These are phyloP conservation scores for Puntigrus tetrazona DNA, from an alignment of 2,113 vertebrate species.

Conservation along the genomic window DNA sequence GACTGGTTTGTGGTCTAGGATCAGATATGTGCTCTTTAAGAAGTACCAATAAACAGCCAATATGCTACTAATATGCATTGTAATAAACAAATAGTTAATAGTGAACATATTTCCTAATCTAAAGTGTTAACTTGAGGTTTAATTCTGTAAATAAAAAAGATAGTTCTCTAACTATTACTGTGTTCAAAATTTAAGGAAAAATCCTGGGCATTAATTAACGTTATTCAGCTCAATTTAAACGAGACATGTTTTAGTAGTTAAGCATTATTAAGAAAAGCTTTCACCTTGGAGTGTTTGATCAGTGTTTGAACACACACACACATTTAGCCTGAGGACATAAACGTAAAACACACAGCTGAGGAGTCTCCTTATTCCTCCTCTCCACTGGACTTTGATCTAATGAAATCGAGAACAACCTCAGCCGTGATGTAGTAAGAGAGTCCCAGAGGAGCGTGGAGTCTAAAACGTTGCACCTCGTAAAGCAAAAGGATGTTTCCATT, in stretches of 20 bases:
- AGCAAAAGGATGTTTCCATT: conserved; percentile 20
- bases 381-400: conserved; percentile 29
- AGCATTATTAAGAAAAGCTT: conserved; percentile 15
- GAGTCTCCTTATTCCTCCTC: conserved; percentile 20
- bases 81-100: not conserved
- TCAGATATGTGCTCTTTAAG: not conserved
- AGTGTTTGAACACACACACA: conserved; percentile 27
- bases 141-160: not conserved
- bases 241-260: not conserved
- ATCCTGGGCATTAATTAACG: not conserved
- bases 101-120: not conserved
- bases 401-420: conserved; percentile 33
- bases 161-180: not conserved
- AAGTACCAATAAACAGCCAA: not conserved
- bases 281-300: conserved; percentile 36
- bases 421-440: conserved; percentile 11
- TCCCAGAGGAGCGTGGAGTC: conserved; percentile 2
- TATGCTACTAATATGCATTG: not conserved
- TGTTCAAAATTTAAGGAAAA: too few species aligned
- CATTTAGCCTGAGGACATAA: conserved; percentile 9
- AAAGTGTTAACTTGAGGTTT: not conserved
- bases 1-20: too few species aligned
- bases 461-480: conserved; percentile 27
- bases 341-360: conserved; percentile 26
- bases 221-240: not conserved